These are phyloP conservation scores for Sycophila sp. DNA, from an alignment of 1,140 invertebrate species.

Conservation along the genomic window DNA sequence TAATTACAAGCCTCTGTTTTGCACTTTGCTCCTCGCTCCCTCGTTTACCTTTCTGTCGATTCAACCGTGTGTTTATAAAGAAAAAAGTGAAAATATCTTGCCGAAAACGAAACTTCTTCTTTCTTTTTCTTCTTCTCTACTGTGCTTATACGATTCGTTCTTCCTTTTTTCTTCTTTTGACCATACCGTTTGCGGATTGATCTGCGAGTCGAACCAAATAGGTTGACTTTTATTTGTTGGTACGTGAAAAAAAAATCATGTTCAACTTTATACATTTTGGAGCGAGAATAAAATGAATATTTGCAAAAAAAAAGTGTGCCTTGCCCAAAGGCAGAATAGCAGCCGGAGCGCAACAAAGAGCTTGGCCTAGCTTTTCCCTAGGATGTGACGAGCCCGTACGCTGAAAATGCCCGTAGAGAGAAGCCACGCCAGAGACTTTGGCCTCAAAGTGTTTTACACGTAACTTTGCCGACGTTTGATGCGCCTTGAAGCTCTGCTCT, in stretches of 20 bases:
- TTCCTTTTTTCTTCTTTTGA: too few relatives aligned
- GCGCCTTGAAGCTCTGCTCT: too few relatives aligned
- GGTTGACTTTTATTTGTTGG: too few relatives aligned
- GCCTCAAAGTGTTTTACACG: conserved; percentile 1
- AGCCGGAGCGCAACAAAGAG: conserved; percentile 50
- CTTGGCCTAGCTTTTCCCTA: conserved; percentile 28
- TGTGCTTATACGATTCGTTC: too few relatives aligned
- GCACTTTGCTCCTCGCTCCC: not conserved
- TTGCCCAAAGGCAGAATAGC: conserved; percentile 51
- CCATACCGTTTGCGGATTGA: too few relatives aligned
- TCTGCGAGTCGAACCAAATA: too few relatives aligned
- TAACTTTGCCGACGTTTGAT: not conserved
- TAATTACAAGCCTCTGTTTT: conserved; percentile 4
- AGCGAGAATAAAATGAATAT: conserved; percentile 56
- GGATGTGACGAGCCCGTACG: conserved; percentile 55
- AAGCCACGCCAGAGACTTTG: conserved; percentile 47
- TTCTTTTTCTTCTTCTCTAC: too few relatives aligned
- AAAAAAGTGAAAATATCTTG: too few relatives aligned
- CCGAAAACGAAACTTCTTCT: too few relatives aligned
- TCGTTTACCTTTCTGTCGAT: not conserved
- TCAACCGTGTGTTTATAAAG: too few relatives aligned
- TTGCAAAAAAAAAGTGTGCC: conserved; percentile 65
- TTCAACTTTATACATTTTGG: too few relatives aligned
- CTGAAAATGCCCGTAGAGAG: conserved; percentile 57
- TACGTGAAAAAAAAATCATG: too few relatives aligned